These are phyloP conservation scores for Leptinotarsa defecta DNA, from an alignment of 1,140 invertebrate genomes.

Conservation along the genomic window DNA sequence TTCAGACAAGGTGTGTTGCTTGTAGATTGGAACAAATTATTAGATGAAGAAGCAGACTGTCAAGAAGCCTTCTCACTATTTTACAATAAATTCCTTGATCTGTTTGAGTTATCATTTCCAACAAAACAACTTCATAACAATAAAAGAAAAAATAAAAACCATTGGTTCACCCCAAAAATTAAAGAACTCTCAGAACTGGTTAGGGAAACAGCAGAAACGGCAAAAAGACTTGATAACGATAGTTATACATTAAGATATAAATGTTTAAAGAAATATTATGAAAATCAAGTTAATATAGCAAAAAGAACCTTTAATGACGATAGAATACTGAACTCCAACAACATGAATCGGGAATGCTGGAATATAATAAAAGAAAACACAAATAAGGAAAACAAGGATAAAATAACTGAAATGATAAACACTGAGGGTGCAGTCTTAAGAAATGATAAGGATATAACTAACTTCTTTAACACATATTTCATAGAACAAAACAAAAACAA, in stretches of 20 bases:
- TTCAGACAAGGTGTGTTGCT: background rate
- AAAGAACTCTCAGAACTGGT: constrained; percentile 15
- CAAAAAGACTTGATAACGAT: constrained; percentile 11
- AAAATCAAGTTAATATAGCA: constrained; percentile 16
- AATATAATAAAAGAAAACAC: constrained; percentile 12
- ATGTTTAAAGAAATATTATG: constrained; percentile 11
- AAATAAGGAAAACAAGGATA: background rate
- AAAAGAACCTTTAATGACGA: constrained; percentile 9
- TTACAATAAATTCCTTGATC: background rate
- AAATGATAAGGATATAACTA: background rate
- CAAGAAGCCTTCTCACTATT: background rate
- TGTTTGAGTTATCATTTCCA: constrained; percentile 1
- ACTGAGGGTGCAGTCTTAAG: background rate
- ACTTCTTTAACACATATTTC: background rate
- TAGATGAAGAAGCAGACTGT: constrained; percentile 3
- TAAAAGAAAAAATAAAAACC: constrained; percentile 8
- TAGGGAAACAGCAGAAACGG: constrained; percentile 8
- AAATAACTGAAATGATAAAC: background rate
- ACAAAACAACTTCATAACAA: background rate
- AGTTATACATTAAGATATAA: constrained; percentile 14
- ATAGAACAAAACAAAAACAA: background rate
- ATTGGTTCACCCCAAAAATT: constrained; percentile 7
- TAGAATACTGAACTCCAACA: constrained; percentile 11
- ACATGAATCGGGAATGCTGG: constrained; percentile 10
- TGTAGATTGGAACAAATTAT: constrained; percentile 10